Base-by-base conservation (phyloP, 1,140 invertebrate species). In the Mizuhopecten yessoensis region DNA sequence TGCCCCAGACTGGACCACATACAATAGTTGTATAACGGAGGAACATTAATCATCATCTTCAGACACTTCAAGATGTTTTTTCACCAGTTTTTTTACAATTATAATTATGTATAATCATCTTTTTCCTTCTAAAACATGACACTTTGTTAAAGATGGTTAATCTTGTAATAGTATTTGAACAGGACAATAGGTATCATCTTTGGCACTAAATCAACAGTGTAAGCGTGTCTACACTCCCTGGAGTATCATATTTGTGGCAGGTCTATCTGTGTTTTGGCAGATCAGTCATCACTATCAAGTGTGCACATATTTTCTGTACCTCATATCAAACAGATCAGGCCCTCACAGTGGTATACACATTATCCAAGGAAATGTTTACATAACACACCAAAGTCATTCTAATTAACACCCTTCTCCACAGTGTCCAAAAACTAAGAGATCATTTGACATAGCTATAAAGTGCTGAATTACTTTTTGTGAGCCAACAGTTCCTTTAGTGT, bases 371-470 rank as follows among this genome's bases (percentile, higher is more conserved):
- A 75, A n/a, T 29, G 9, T 75, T 75, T n/a, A 75, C 57, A 75
- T 75, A 75, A 75, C 29, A 75, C 57, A 75, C 57, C 57, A 75
- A 75, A n/a, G 29, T 75, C 57, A 75, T n/a, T 75, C 57, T 75
- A 75, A 29, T 75, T 17, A 75, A 75, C 57, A 29, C 57, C 57
- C 57, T 29, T 29, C 57, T 29, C 36, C 13, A 39, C 36, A 7
- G 36, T 39, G 13, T 39, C 36, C 36, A 39, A 5, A 39, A 39
- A 39, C 13, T 13, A 39, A 13, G 36, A 39, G 13, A n/a, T n/a
- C n/a, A n/a, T n/a, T n/a, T n/a, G n/a, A n/a, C n/a, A n/a, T n/a
- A n/a, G n/a, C n/a, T n/a, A n/a, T n/a, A n/a, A n/a, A n/a, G n/a
- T n/a, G n/a, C n/a, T n/a, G n/a, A n/a, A n/a, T n/a, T n/a, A n/a